Evolutionary conservation across 2,888 invertebrate genomes (phyloP).

Genomic region (Metallyticus violacea): DNA sequence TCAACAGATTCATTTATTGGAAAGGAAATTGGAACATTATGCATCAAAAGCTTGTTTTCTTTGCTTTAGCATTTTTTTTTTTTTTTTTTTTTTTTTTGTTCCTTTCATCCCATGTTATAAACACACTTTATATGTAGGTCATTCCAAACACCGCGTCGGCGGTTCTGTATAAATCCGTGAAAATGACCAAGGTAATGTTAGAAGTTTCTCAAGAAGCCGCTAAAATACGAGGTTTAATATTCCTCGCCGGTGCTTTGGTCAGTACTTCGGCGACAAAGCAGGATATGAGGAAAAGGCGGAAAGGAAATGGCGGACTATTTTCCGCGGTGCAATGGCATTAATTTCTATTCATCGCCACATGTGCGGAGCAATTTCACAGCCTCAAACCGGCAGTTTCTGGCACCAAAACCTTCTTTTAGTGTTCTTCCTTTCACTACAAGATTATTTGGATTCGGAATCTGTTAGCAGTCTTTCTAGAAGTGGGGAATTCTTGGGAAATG

Average conservation of each 20-base stretch:
- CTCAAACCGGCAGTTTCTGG: neutral
- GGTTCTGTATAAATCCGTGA: neutral
- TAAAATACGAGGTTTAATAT: conserved; percentile 11
- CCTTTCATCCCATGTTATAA: neutral
- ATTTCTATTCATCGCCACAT: conserved; percentile 16
- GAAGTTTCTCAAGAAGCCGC: neutral
- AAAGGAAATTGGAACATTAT: neutral
- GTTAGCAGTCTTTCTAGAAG: neutral
- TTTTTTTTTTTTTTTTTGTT: no score
- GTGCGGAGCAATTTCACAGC: neutral
- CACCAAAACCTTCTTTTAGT: neutral
- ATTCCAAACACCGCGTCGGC: neutral
- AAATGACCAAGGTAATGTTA: neutral
- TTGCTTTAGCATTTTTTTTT: neutral
- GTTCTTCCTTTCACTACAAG: neutral
- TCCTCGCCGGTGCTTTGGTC: neutral
- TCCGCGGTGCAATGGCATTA: neutral
- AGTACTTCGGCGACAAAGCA: neutral
- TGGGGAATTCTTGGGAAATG: neutral
- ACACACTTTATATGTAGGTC: neutral
- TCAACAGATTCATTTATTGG: neutral
- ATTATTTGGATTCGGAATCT: neutral
- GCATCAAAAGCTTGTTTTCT: neutral
- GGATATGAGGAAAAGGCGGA: neutral
- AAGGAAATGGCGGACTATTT: neutral